Base-by-base conservation (phyloP, 2,888 invertebrate genomes). In the Pristionchus fissidentatus region DNA sequence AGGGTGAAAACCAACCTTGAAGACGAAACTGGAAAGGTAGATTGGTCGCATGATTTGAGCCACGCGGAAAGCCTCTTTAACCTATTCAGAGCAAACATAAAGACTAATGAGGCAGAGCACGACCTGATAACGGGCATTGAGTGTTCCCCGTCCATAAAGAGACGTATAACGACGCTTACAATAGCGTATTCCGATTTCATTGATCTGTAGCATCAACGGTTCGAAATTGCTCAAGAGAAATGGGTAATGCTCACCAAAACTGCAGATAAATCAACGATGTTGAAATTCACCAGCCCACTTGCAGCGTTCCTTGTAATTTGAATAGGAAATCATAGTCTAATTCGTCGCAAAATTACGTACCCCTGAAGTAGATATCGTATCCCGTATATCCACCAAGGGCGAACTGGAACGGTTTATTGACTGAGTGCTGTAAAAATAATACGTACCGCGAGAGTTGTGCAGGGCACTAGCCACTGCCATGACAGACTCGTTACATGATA, bases 371-470 rank as follows among this genome's bases (percentile, higher is more conserved):
- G 41, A 70, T 70, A 13, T 43, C 10, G n/a, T 70, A 70, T 0
- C 70, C 70, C n/a, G 43, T 43, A 26, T 7, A 41, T 0, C n/a
- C 8, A 3, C 70, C 70, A 26, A 70, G 70, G 3, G 41, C 13
- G 26, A 41, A 70, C 70, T 70, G 41, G 10, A 66, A 29, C 3
- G 1, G 15, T 2, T 8, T 3, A 10, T 22, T 22, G 22, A 4
- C 22, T 4, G 7, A n/a, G 26, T n/a, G n/a, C 10, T 41, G 10
- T 32, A 41, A 70, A 70, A 10, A 62, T 3, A 22, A 1, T 38
- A 15, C 70, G 41, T 41, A 70, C 70, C 7, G 70, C 70, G 70
- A 70, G 43, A 41, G 43, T n/a, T 8, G 70, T 70, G n/a, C 38
- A 26, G 1, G 70, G 13, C 2, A 41, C 26, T 8, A 70, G 41